phyloP scores from a whole-genome alignment of 2,113 vertebrate species.

The Podiceps cristatus region DNA sequence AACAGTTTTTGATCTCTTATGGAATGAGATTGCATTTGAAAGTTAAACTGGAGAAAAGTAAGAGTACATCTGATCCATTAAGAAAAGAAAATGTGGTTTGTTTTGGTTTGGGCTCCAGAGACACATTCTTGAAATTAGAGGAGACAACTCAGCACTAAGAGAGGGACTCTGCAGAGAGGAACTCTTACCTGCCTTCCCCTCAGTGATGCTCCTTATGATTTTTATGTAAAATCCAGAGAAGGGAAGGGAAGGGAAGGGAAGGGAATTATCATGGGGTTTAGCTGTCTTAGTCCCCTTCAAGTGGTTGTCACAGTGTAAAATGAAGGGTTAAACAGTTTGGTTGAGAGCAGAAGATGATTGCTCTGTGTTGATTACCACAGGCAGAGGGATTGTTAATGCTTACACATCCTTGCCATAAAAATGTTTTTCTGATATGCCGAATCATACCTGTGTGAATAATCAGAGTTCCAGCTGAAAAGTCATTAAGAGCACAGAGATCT shows the following conservation, averaged over 20 bases:
- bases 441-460: neutral
- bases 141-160: neutral
- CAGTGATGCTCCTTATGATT: too few relatives aligned
- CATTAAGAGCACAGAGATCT: neutral
- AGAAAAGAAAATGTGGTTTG: neutral
- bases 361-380: neutral
- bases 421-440: constrained; percentile 4
- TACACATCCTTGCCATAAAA: constrained; percentile 12
- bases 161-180: too few relatives aligned
- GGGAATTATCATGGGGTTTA: neutral
- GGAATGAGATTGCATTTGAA: neutral
- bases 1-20: neutral
- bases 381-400: neutral
- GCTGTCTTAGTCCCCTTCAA: neutral
- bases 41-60: neutral
- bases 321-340: neutral
- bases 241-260: neutral
- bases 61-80: neutral
- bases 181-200: too few relatives aligned
- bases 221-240: too few relatives aligned
- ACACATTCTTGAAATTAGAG: neutral
- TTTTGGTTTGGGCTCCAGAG: neutral
- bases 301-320: neutral
- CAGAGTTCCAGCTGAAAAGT: neutral
- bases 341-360: neutral